Base-by-base conservation (phyloP, 2,113 vertebrate genomes). In the Neomonachus schauinslandi region DNA sequence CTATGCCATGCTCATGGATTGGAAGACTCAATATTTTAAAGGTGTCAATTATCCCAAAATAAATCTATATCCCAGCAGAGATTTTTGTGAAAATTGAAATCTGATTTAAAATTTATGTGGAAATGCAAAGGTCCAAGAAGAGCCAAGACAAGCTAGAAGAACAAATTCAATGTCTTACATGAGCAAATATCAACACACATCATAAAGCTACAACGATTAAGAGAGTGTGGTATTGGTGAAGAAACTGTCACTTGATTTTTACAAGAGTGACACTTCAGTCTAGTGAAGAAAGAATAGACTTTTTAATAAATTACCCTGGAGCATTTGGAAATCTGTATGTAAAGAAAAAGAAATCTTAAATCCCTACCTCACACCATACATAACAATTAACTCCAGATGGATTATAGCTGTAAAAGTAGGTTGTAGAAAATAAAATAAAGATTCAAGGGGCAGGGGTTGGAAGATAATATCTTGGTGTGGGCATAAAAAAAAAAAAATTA, bases 261-360 rank as follows among this genome's bases (percentile, higher is more conserved):
- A 72, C 31, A 95, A 88, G 76, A 24, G 14, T 19, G 31, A 42
- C 33, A 63, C 19, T 74, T 63, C 36, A 28, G 55, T 72, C 55
- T 67, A 81, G n/a, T 24, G 39, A 74, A 51, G 55, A 84, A 74
- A 85, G 33, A 74, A 74, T 22, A n/a, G 10, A 13, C 36, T 67
- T 81, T 81, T 74, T 28, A 74, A 74, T 67, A 81, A 28, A 42
- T 33, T 51, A 0, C 9, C 12, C 8, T n/a, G 33, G 15, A 39
- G 2, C 26, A 39, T 51, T 4, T 61, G 82, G 55, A 90, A 86
- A 81, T 57, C 55, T 51, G 55, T 21, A 83, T 71, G 76, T 42
- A 84, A 87, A 82, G 33, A 57, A 82, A 91, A 90, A 76, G 26
- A 95, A 42, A 76, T 24, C 7, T 61, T 93, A 86, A 94, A 77